Percentiles rank a stretch among this genome's conserved stretches.
phyloP scores from a whole-genome alignment of 2,888 invertebrate species.

The Cheilosia variabilis region DNA sequence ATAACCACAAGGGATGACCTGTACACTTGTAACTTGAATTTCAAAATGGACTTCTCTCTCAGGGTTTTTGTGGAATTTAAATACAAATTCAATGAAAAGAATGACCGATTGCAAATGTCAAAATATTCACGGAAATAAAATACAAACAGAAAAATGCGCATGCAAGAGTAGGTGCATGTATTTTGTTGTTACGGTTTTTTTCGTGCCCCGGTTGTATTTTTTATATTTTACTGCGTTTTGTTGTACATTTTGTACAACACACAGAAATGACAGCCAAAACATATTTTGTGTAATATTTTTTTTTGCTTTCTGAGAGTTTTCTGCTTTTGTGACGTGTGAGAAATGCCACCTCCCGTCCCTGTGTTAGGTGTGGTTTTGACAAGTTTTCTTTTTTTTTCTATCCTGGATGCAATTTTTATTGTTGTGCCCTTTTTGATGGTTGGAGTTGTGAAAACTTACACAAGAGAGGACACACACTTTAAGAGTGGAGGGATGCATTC shows the following conservation, averaged over 20 bases:
- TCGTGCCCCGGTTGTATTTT: background rate
- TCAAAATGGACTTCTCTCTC: background rate
- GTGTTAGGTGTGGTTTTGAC: background rate
- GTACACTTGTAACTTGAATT: background rate
- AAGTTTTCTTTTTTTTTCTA: background rate
- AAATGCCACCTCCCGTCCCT: background rate
- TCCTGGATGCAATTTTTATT: background rate
- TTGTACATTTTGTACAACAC: background rate
- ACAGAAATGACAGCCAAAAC: background rate
- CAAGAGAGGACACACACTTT: too few species aligned
- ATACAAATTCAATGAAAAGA: background rate
- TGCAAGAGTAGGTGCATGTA: background rate
- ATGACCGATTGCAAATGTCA: constrained; percentile 2
- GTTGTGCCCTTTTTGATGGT: background rate
- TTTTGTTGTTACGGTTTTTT: background rate
- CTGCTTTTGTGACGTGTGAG: background rate
- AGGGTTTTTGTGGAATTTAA: background rate
- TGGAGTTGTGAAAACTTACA: too few species aligned
- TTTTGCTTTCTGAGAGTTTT: too few species aligned
- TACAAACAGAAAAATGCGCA: background rate
- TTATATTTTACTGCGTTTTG: background rate
- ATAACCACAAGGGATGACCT: too few species aligned
- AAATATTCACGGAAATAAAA: background rate
- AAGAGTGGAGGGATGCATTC: too few species aligned
- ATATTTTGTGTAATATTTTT: background rate